Evolutionary conservation across 2,797 vertebrate genomes (phyloP).

Genomic region (Lutjanus campechanus): DNA sequence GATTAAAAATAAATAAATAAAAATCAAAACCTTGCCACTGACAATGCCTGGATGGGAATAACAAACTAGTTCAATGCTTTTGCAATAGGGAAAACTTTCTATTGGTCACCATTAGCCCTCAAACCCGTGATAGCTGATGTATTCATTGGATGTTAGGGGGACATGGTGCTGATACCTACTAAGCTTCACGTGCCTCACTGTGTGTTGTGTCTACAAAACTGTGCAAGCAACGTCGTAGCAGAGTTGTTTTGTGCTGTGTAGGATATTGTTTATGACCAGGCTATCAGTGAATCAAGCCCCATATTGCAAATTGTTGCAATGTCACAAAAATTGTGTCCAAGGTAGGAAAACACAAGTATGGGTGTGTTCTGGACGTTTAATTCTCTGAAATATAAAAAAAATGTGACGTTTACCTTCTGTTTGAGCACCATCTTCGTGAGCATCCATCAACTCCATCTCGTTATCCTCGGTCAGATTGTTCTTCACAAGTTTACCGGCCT

Average conservation of each 20-base stretch:
- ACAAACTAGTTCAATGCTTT: not conserved
- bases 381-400: not conserved
- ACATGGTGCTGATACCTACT: not conserved
- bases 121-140: not conserved
- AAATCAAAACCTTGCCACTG: not conserved
- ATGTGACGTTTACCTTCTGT: constrained; percentile 63
- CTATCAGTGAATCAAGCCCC: not conserved
- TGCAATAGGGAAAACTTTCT: not conserved
- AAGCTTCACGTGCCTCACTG: not conserved
- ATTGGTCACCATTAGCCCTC: not conserved
- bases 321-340: not conserved
- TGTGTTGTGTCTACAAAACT: not conserved
- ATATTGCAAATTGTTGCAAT: not conserved
- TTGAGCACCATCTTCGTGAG: constrained; percentile 50
- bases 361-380: not conserved
- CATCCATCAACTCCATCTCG: constrained; percentile 63
- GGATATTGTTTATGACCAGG: not conserved
- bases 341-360: not conserved
- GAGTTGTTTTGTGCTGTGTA: not conserved
- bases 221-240: not conserved
- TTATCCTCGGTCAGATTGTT: constrained; percentile 64
- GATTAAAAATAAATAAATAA: not conserved
- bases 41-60: not conserved
- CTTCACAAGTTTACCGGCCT: constrained; percentile 32
- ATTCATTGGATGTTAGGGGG: not conserved